Evolutionary conservation across 2,113 vertebrate species (phyloP).

Genomic region (Neogobius melanostomus): DNA sequence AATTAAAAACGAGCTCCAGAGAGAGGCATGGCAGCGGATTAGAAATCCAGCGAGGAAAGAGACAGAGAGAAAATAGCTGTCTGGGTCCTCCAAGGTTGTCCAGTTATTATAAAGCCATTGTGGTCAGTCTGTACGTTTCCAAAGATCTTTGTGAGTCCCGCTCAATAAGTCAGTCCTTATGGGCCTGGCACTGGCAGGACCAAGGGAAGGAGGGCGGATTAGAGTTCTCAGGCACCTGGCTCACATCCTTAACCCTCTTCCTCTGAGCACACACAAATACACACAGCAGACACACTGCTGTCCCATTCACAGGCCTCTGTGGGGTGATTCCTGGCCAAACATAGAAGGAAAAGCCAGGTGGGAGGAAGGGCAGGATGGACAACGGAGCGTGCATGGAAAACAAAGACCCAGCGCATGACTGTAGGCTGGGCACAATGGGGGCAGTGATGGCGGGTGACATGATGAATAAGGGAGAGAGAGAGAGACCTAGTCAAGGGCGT

Average conservation of each 20-base stretch:
- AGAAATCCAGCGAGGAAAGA: conserved; percentile 53
- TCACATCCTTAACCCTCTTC: conserved; percentile 60
- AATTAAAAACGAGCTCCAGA: conserved; percentile 13
- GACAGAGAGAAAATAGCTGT: conserved; percentile 71
- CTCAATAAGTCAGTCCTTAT: conserved; percentile 72
- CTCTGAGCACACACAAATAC: conserved; percentile 26
- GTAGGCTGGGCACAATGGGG: conserved; percentile 51
- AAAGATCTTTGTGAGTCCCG: conserved; percentile 69
- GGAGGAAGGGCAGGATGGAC: conserved; percentile 58
- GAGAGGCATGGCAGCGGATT: conserved; percentile 45
- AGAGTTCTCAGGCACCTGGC: conserved; percentile 63
- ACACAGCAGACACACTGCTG: conserved; percentile 48
- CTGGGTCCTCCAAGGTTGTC: conserved; percentile 64
- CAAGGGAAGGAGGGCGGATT: conserved; percentile 42
- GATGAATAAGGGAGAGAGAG: conserved; percentile 44
- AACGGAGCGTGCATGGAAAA: conserved; percentile 48
- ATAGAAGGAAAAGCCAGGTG: conserved; percentile 65
- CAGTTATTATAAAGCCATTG: conserved; percentile 76
- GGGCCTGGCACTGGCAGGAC: conserved; percentile 54
- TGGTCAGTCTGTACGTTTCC: conserved; percentile 64
- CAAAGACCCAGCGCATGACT: conserved; percentile 46
- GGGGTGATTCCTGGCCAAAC: conserved; percentile 61
- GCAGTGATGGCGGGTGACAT: conserved; percentile 55
- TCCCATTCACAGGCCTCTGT: conserved; percentile 60
- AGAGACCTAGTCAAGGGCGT: conserved; percentile 48